Evolutionary conservation across 2,797 vertebrate genomes (phyloP).

Genomic region (Gephyroberyx darwinii): DNA sequence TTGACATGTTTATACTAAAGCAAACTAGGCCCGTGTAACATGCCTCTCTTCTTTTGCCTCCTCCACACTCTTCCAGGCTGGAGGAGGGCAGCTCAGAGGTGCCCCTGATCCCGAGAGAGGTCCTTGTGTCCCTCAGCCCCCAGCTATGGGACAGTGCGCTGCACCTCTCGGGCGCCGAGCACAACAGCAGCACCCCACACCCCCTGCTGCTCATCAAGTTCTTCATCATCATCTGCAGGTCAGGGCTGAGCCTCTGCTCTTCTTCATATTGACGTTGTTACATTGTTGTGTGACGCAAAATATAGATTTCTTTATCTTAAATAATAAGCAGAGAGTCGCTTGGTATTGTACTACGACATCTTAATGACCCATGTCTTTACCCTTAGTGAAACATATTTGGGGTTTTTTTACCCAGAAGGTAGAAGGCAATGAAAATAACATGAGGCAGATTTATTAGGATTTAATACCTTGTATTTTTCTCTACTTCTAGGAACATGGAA

Average conservation of each 20-base stretch:
- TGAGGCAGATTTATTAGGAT: constrained; percentile 14
- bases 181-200: constrained; percentile 76
- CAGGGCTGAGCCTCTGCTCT: constrained; percentile 26
- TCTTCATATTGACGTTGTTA: not conserved
- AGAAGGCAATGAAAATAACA: not conserved
- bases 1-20: constrained; percentile 48
- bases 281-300: not conserved
- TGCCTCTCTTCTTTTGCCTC: constrained; percentile 6
- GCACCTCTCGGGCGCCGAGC: constrained; percentile 75
- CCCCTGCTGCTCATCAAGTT: constrained; percentile 92
- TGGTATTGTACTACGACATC: no score
- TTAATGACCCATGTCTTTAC: not conserved
- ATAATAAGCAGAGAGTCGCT: not conserved
- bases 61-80: constrained; percentile 79
- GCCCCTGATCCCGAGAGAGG: constrained; percentile 87
- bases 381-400: not conserved
- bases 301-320: not conserved
- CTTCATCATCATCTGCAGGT: constrained; percentile 97
- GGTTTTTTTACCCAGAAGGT: not conserved
- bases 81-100: constrained; percentile 89
- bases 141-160: constrained; percentile 82
- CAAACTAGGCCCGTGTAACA: constrained; percentile 27
- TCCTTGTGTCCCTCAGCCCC: constrained; percentile 86
- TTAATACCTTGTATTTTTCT: constrained; percentile 34
- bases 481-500: constrained; percentile 87